Evolutionary conservation across 2,888 invertebrate species (phyloP).

Genomic region (Hirtodrosophila histrioides): DNA sequence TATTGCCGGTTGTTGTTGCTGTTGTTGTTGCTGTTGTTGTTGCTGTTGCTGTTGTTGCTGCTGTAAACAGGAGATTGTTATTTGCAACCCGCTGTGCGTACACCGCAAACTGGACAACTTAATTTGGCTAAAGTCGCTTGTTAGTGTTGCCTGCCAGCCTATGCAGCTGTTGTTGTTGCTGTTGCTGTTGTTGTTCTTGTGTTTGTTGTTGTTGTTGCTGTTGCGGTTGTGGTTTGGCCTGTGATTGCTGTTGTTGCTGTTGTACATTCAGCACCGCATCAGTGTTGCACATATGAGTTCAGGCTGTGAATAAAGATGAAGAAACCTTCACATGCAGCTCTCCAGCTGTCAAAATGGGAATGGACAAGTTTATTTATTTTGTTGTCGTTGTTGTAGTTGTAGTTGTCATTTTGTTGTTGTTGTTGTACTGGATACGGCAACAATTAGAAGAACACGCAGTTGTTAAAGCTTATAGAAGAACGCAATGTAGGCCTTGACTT

Average conservation of each 20-base stretch:
- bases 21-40: slow-evolving; percentile 33
- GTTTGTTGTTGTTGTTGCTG: slow-evolving; percentile 35
- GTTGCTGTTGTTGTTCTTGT: slow-evolving; percentile 17
- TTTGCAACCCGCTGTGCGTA: slow-evolving; percentile 80
- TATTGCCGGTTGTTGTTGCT: slow-evolving; percentile 23
- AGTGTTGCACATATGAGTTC: slow-evolving; percentile 50
- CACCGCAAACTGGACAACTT: slow-evolving; percentile 80
- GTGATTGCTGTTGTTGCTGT: slow-evolving; percentile 39
- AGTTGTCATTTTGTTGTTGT: slow-evolving; percentile 27
- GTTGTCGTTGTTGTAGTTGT: slow-evolving; percentile 27
- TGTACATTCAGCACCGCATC: slow-evolving; percentile 24
- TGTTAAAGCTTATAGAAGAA: slow-evolving; percentile 35
- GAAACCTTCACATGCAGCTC: slow-evolving; percentile 34
- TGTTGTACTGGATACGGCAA: slow-evolving; percentile 42
- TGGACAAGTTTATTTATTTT: slow-evolving; percentile 47
- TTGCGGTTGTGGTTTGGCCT: slow-evolving; percentile 45
- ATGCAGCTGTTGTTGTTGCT: slow-evolving; percentile 24
- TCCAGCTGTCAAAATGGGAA: slow-evolving; percentile 54
- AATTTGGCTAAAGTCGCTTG: slow-evolving; percentile 80
- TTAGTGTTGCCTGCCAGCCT: slow-evolving; percentile 60
- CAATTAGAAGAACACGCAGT: slow-evolving; percentile 66
- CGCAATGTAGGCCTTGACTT: slow-evolving; percentile 7
- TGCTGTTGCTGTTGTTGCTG: slow-evolving; percentile 45
- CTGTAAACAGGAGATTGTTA: slow-evolving; percentile 79
- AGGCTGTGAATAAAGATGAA: slow-evolving; percentile 52